phyloP scores from a whole-genome alignment of 2,888 invertebrate species.

The Trachelus stipa region DNA sequence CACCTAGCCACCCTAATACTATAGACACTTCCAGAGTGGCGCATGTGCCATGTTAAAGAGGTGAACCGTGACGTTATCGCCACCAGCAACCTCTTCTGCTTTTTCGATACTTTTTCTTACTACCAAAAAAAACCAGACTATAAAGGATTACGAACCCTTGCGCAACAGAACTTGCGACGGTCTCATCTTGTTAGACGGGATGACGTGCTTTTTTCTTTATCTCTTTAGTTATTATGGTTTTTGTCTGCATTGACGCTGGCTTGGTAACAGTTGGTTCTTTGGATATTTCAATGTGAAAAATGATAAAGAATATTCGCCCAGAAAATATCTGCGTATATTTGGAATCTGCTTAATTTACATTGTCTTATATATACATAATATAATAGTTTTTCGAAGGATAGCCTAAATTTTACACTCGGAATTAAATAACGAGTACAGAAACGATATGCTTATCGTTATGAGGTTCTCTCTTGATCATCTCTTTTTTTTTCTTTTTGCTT shows the following conservation, averaged over 20 bases:
- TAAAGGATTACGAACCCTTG: background rate
- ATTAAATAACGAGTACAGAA: constrained; percentile 7
- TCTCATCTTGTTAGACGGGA: background rate
- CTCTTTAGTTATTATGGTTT: background rate
- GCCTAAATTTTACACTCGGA: background rate
- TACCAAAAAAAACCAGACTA: background rate
- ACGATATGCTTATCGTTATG: constrained; percentile 17
- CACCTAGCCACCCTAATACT: constrained; percentile 23
- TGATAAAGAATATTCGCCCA: constrained; percentile 41
- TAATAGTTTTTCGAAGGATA: constrained; percentile 9
- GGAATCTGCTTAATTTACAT: constrained; percentile 53
- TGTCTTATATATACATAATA: constrained; percentile 48
- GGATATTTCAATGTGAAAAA: background rate
- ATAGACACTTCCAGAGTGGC: constrained; percentile 28
- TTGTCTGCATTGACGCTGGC: background rate
- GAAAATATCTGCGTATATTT: constrained; percentile 64
- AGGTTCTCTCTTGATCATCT: constrained; percentile 5
- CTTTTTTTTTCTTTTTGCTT: constrained; percentile 13
- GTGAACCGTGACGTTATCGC: constrained; percentile 17
- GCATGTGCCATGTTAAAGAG: constrained; percentile 35
- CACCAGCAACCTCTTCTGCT: background rate
- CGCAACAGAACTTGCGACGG: background rate
- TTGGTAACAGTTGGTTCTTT: background rate
- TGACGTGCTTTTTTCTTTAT: background rate
- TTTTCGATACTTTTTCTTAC: background rate